These are phyloP conservation scores for Lasioglossum villosulum DNA, from an alignment of 2,888 invertebrate species.

Conservation along the genomic window DNA sequence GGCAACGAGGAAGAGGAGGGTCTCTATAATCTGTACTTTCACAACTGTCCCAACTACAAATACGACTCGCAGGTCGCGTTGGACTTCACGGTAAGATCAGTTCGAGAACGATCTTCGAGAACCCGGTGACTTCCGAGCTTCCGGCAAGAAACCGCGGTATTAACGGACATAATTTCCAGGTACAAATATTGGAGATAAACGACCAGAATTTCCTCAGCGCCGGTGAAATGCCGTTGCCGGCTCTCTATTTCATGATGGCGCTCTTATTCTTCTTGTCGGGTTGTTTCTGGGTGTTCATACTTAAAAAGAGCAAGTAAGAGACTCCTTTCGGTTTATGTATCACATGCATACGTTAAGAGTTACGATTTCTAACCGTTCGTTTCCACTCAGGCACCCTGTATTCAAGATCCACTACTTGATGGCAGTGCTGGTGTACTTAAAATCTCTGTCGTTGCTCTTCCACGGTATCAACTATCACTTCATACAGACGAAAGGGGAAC, in stretches of 20 bases:
- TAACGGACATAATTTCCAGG: conserved; percentile 84
- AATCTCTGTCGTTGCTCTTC: conserved; percentile 96
- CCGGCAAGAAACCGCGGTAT: not conserved
- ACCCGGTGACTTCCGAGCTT: too few species aligned
- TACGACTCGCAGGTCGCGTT: conserved; percentile 85
- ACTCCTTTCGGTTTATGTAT: not conserved
- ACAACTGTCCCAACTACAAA: conserved; percentile 93
- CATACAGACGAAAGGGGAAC: conserved; percentile 96
- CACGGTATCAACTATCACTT: conserved; percentile 98
- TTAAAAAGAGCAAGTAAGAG: conserved; percentile 90
- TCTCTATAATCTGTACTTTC: conserved; percentile 97
- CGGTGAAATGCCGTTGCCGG: conserved; percentile 98
- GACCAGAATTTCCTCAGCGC: conserved; percentile 95
- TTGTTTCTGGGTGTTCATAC: conserved; percentile 95
- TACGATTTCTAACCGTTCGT: not conserved
- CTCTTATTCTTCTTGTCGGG: conserved; percentile 95
- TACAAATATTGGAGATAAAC: conserved; percentile 95
- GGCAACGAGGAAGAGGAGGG: conserved; percentile 93
- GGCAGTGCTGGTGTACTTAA: conserved; percentile 96
- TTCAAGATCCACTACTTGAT: conserved; percentile 99
- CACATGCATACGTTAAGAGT: too few species aligned
- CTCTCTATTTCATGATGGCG: conserved; percentile 96
- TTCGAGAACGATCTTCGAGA: too few species aligned
- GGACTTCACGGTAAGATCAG: conserved; percentile 89
- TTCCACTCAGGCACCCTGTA: conserved; percentile 88